phyloP scores from a whole-genome alignment of 1,140 invertebrate species.

The Oryzaephilus surinamensis region DNA sequence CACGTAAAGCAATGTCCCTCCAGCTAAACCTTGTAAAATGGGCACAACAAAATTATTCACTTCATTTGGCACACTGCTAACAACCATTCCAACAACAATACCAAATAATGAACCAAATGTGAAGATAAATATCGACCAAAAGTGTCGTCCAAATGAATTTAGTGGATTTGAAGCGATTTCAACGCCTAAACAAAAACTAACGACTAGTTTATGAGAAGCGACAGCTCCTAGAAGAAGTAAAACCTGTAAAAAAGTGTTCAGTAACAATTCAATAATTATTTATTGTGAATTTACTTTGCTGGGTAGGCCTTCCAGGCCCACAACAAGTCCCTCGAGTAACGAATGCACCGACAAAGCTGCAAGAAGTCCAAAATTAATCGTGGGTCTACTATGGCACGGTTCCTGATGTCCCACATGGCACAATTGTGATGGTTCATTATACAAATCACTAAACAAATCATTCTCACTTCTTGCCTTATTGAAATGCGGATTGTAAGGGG shows the following conservation, averaged over 20 bases:
- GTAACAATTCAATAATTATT: slow-evolving; percentile 5
- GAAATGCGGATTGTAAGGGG: slow-evolving; percentile 22
- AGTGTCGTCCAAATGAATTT: slow-evolving; percentile 39
- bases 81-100: slow-evolving; percentile 51
- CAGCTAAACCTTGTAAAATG: slow-evolving; percentile 62
- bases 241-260: slow-evolving; percentile 41
- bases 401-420: slow-evolving; percentile 52
- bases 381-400: slow-evolving; percentile 45
- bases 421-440: slow-evolving; percentile 40
- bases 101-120: slow-evolving; percentile 54
- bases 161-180: slow-evolving; percentile 47
- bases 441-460: background rate
- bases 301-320: slow-evolving; percentile 58
- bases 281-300: slow-evolving; percentile 42
- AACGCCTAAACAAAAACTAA: slow-evolving; percentile 65
- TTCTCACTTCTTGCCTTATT: slow-evolving; percentile 9
- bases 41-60: slow-evolving; percentile 42
- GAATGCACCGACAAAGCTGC: slow-evolving; percentile 67
- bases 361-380: slow-evolving; percentile 49
- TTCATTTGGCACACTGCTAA: slow-evolving; percentile 38
- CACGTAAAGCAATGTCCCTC: slow-evolving; percentile 84
- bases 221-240: slow-evolving; percentile 58
- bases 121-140: slow-evolving; percentile 51
- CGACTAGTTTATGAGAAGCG: slow-evolving; percentile 65
- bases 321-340: slow-evolving; percentile 70